Conservation (phyloP, 2,888 invertebrate genomes). For the Eupithecia pulchellata region DNA sequence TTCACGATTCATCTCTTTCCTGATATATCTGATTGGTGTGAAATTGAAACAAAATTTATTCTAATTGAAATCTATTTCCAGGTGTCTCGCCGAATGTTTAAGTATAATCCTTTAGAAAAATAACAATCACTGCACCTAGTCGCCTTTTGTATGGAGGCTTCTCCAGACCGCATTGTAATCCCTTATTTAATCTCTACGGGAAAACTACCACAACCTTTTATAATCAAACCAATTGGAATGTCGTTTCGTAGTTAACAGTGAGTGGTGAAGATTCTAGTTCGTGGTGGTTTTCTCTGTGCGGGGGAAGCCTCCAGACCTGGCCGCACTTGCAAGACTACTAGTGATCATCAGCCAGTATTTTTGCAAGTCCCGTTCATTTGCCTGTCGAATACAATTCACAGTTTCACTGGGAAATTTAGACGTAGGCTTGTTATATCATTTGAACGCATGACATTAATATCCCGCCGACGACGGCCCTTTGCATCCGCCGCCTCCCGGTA, state of each 20-base stretch:
- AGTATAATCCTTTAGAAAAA: constrained; percentile 78
- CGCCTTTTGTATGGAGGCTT: constrained; percentile 71
- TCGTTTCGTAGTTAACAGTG: neutral
- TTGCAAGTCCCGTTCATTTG: constrained; percentile 81
- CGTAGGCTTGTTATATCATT: constrained; percentile 81
- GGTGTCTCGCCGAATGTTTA: constrained; percentile 83
- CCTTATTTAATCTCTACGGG: constrained; percentile 54
- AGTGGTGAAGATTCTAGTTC: constrained; percentile 15
- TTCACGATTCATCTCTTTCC: constrained; percentile 54
- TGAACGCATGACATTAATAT: constrained; percentile 81
- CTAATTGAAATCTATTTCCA: constrained; percentile 85
- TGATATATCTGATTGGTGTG: constrained; percentile 71
- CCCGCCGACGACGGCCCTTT: constrained; percentile 64
- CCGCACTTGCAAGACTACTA: constrained; percentile 78
- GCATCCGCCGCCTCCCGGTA: constrained; percentile 43
- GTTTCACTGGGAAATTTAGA: constrained; percentile 80
- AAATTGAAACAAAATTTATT: constrained; percentile 82
- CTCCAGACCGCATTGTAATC: constrained; percentile 58
- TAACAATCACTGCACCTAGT: constrained; percentile 79
- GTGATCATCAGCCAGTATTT: constrained; percentile 70
- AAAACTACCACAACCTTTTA: constrained; percentile 40
- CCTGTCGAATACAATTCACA: constrained; percentile 77
- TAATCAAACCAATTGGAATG: neutral
- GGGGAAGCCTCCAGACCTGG: constrained; percentile 68
- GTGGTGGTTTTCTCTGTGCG: constrained; percentile 55